Base-by-base conservation (phyloP, 2,797 vertebrate species). In the Typhlichthys subterraneus region DNA sequence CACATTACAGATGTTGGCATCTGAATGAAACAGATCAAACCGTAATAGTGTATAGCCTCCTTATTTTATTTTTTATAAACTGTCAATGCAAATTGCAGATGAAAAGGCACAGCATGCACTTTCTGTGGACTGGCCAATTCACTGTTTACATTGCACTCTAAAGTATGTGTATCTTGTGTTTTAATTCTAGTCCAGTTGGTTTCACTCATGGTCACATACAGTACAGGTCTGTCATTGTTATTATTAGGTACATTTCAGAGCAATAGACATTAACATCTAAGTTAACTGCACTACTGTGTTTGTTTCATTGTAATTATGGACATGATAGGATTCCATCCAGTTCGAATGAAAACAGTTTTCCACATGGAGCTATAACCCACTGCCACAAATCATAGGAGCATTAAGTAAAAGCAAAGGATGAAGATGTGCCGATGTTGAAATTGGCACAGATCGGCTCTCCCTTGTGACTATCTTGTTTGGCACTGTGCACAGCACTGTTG, bases 391-490 rank as follows among this genome's bases (percentile, higher is more conserved):
- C 13, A 69, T 1, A 4, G 0, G 51, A 38, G 59, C 55, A 61
- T 33, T 59, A 45, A 48, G 45, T 65, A 14, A 61, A 68, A 57
- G 51, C 47, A 60, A 53, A 62, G 9, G 47, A 63, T 15, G 17
- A 59, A 69, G 61, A 68, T 53, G n/a, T 23, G 60, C 2, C 60
- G 54, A 57, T 56, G 15, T 53, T 11, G 17, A 53, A 52, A 46
- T 72, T 68, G 69, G 59, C 45, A 71, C 15, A n/a, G 52, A 33
- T 12, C 53, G 49, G 14, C 45, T 61, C 54, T 70, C 23, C 31
- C 42, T 17, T 63, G 48, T 63, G 69, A 73, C 50, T n/a, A 3
- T 62, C 53, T 45, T 63, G 71, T 75, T 79, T 76, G 78, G 72
- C 74, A 65, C 57, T 23, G 15, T 52, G 1, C 45, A 17, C 29